phyloP scores from a whole-genome alignment of 2,888 invertebrate species.

The Drosophila nigritarsus region DNA sequence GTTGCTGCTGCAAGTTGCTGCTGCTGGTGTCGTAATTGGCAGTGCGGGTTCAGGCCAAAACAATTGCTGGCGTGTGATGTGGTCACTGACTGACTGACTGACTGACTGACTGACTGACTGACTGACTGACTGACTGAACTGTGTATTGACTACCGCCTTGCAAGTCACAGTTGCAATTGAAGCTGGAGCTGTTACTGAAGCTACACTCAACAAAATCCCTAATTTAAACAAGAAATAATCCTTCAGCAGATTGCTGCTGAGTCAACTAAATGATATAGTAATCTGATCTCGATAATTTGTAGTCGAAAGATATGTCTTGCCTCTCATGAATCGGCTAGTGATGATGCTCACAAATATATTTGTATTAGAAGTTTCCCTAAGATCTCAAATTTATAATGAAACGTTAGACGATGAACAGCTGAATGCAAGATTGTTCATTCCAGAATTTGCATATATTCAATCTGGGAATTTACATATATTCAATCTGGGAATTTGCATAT shows the following conservation, averaged over 20 bases:
- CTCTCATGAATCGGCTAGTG: background rate
- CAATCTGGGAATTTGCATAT: background rate
- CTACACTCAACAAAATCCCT: background rate
- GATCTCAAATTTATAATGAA: background rate
- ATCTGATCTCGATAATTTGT: background rate
- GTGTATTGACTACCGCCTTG: conserved; percentile 25
- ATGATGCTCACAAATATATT: background rate
- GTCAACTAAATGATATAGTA: too few species aligned
- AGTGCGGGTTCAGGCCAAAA: conserved; percentile 71
- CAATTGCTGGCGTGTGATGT: conserved; percentile 75
- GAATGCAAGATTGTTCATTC: background rate
- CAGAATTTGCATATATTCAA: background rate
- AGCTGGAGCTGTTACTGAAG: conserved; percentile 3
- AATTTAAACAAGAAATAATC: too few species aligned
- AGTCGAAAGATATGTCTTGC: background rate
- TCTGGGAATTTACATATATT: too few species aligned
- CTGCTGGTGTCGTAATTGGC: conserved; percentile 80
- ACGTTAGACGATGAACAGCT: background rate
- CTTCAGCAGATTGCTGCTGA: too few species aligned
- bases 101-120: conserved; percentile 45
- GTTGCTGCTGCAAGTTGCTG: conserved; percentile 61
- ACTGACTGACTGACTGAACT: conserved; percentile 42
- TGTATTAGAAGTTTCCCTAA: background rate
- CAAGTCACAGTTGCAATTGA: conserved; percentile 10
- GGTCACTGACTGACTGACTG: conserved; percentile 51